These are phyloP conservation scores for Drosophila borborema DNA, from an alignment of 2,888 invertebrate species.

Conservation along the genomic window DNA sequence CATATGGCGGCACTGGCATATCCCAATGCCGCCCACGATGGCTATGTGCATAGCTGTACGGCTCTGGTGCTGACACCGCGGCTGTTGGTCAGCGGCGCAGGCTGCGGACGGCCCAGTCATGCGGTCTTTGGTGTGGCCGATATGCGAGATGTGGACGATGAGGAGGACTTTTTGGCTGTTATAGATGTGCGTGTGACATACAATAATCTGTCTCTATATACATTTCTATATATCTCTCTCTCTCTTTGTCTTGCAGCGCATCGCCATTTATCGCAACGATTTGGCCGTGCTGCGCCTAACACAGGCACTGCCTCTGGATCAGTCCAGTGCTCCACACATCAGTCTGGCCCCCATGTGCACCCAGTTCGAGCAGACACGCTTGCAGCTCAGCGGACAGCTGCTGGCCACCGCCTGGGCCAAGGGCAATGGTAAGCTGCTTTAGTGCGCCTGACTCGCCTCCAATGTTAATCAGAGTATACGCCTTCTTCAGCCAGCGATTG, in stretches of 20 bases:
- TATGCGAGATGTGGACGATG: slow-evolving; percentile 58
- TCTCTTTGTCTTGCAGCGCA: slow-evolving; percentile 24
- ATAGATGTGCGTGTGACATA: slow-evolving; percentile 17
- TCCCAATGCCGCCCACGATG: slow-evolving; percentile 62
- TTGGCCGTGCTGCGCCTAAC: slow-evolving; percentile 47
- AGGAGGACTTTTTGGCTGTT: slow-evolving; percentile 56
- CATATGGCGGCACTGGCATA: slow-evolving; percentile 64
- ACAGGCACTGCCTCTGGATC: slow-evolving; percentile 26
- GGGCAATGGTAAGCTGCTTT: slow-evolving; percentile 45
- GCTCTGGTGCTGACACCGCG: slow-evolving; percentile 50
- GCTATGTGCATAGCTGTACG: slow-evolving; percentile 60
- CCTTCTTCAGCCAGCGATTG: slow-evolving; percentile 53
- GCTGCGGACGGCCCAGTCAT: slow-evolving; percentile 57
- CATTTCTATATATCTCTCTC: not conserved
- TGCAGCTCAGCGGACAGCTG: slow-evolving; percentile 52
- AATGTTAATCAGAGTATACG: not conserved
- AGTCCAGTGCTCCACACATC: slow-evolving; percentile 8
- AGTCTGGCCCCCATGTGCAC: slow-evolving; percentile 53
- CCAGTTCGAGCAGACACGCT: slow-evolving; percentile 53
- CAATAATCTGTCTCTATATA: too few relatives aligned
- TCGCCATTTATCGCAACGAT: slow-evolving; percentile 46
- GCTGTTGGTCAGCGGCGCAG: slow-evolving; percentile 56
- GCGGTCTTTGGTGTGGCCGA: slow-evolving; percentile 68
- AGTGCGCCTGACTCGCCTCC: not conserved
- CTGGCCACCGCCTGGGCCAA: slow-evolving; percentile 65